A percentile compares a stretch with the other conserved stretches of the same genome.
These are phyloP conservation scores for Pyrocephalus nanus DNA, from an alignment of 2,797 vertebrate species.

Conservation along the genomic window DNA sequence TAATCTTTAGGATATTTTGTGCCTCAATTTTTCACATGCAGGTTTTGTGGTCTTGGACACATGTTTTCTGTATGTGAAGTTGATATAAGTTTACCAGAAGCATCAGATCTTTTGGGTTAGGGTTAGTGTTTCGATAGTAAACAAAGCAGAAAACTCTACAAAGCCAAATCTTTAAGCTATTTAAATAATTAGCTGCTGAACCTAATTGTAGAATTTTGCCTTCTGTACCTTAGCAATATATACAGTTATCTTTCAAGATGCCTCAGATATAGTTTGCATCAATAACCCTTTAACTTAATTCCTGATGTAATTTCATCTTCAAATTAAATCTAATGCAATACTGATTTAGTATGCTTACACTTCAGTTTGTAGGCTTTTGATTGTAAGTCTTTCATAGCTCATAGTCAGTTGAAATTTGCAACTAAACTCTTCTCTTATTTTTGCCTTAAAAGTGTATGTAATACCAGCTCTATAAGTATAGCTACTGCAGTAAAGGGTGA, in stretches of 20 bases:
- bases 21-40: background rate
- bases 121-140: background rate
- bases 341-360: constrained; percentile 58
- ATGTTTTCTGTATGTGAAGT: background rate
- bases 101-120: background rate
- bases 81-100: background rate
- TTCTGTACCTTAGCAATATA: constrained; percentile 35
- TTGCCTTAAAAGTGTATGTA: background rate
- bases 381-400: constrained; percentile 62
- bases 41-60: background rate
- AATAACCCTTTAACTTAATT: constrained; percentile 63
- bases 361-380: constrained; percentile 58
- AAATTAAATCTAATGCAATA: constrained; percentile 66
- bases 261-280: constrained; percentile 50
- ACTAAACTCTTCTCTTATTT: background rate
- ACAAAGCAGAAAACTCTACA: background rate
- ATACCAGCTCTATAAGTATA: background rate
- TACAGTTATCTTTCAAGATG: constrained; percentile 48
- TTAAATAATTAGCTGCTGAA: constrained; percentile 26
- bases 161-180: background rate
- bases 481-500: background rate
- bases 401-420: background rate
- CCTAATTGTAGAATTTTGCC: constrained; percentile 40
- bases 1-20: background rate
- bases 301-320: constrained; percentile 61